Base-by-base conservation (phyloP, 2,888 invertebrate species). In the Ceramica pisi region DNA sequence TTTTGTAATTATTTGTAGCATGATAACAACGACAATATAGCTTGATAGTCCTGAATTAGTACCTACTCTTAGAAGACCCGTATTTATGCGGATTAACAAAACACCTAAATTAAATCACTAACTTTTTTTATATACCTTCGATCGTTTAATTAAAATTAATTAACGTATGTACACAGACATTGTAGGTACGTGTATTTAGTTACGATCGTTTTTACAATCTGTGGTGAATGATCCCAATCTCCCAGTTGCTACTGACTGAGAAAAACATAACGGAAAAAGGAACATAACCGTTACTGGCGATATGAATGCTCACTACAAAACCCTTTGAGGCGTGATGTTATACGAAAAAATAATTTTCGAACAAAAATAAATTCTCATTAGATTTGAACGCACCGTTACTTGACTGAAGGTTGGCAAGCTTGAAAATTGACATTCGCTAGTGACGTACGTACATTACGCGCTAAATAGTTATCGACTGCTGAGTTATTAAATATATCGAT, bases 331-430 rank as follows among this genome's bases (percentile, higher is more conserved):
- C 1, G 5, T 16, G 16, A 16, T 46, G 46, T 19, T 19, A 19
- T 4, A 19, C 46, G 46, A 19, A 19, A 46, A 46, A 46, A 46
- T 53, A 26, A 31, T 19, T 31, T 19, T 12, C 16, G 19, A 46
- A 46, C 46, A 19, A 46, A 46, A 19, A 46, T 46, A 19, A 46
- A 19, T 46, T 46, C 19, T 46, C 14, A 5, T 14, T 7, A 46
- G 46, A 55, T 31, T 55, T 55, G 78, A 83, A 83, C 84, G 75
- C 71, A 74, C 21, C 38, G 14, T 71, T 61, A 67, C 41, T 63
- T 59, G 8, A 9, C 53, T 9, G 38, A 56, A 78, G 46, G 75
- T 84, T 83, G 82, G 82, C 75, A 1, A 71, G 2, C 23, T 38
- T 73, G 78, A 48, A 46, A 41, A 41, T 63, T 78, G 69, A 72